Base-by-base conservation (phyloP, 2,113 vertebrate genomes). In the Aythya baeri region DNA sequence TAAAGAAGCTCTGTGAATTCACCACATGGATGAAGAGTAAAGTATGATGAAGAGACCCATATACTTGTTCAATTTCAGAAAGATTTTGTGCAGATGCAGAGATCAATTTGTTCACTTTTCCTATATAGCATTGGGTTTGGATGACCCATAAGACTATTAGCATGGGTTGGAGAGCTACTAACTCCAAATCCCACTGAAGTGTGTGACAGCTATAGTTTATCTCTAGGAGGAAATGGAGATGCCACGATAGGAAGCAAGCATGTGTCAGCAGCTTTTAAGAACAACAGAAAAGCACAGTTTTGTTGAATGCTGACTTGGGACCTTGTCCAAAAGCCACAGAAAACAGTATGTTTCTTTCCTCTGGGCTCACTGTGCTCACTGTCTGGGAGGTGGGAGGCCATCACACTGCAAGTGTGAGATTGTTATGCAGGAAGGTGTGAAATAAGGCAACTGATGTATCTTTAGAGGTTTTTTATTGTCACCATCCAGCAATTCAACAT, bases 401-500 rank as follows among this genome's bases (percentile, higher is more conserved):
- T 91, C 88, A 91, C 83, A 36, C 93, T 66, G 88, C 67, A 57
- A 86, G 94, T 83, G 89, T 85, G 70, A 95, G 93, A 86, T 80
- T 96, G 78, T 96, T 93, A 88, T 49, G 67, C 85, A 94, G 96
- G 93, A 79, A 94, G 70, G 91, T 91, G 94, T 91, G 92, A 96
- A 96, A 70, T 72, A 66, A 84, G 70, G 59, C 67, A 93, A 54
- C 88, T 94, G 80, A 72, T 83, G 11, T 74, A 43, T 85, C 80
- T 86, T 66, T 75, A 79, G 68, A 84, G 58, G 26, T 78, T 89
- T 59, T 87, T 92, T 92, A 49, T 94, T 90, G 83, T 88, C 66
- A 82, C 31, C 81, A 86, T 88, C 83, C 58, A 58, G 58, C 0
- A 0, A 82, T 89, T 78, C 72, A 72, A 86, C 32, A 20, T 92